These are phyloP conservation scores for Goniozus legneri DNA, from an alignment of 1,140 invertebrate species.

Conservation along the genomic window DNA sequence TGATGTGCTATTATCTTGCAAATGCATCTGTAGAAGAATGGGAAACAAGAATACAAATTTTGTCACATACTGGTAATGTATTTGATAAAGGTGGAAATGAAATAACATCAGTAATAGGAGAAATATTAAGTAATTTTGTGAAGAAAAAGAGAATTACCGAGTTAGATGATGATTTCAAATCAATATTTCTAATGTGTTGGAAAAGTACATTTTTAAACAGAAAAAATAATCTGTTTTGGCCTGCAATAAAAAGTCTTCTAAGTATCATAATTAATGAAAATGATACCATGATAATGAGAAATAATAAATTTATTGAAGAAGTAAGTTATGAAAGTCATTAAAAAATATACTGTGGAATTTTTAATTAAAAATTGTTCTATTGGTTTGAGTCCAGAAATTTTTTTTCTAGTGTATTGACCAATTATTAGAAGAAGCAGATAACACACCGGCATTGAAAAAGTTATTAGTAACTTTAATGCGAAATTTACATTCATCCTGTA, in stretches of 20 bases:
- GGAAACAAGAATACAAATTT: constrained; percentile 2
- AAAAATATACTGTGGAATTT: too few relatives aligned
- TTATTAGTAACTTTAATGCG: constrained; percentile 29
- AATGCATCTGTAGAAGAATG: constrained; percentile 6
- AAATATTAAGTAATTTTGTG: constrained; percentile 13
- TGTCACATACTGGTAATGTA: constrained; percentile 5
- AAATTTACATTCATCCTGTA: constrained; percentile 9
- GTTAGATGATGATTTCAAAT: constrained; percentile 18
- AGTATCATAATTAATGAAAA: constrained; percentile 24
- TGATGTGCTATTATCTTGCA: constrained; percentile 12
- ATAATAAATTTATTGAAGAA: constrained; percentile 7
- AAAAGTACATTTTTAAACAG: constrained; percentile 29
- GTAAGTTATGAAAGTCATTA: constrained; percentile 21
- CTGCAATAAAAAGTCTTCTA: constrained; percentile 22
- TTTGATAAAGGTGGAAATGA: constrained; percentile 20
- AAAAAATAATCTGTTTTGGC: constrained; percentile 32
- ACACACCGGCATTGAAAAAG: constrained; percentile 27
- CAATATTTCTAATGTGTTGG: constrained; percentile 31
- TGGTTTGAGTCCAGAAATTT: too few relatives aligned
- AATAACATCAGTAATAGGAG: constrained; percentile 18
- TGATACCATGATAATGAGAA: constrained; percentile 14
- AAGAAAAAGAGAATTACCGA: constrained; percentile 12
- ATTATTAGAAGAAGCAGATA: constrained; percentile 29
- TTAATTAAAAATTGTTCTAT: constrained; percentile 5
- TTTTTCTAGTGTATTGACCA: constrained; percentile 26